phyloP scores from a whole-genome alignment of 1,140 invertebrate genomes.

The Drosophila albomicans region DNA sequence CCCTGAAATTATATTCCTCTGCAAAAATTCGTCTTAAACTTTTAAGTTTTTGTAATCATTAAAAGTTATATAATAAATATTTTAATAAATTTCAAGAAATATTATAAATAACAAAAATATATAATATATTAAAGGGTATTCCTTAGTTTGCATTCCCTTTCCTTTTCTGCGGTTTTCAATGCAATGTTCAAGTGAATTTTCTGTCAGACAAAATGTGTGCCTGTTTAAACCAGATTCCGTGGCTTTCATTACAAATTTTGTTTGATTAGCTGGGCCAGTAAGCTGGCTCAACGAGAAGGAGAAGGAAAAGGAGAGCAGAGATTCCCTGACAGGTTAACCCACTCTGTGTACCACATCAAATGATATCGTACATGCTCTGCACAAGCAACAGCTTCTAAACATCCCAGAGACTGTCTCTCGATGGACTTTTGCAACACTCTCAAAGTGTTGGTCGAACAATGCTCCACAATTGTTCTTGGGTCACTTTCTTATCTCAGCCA shows the following conservation, averaged over 20 bases:
- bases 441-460: slow-evolving; percentile 3
- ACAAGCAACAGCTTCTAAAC: slow-evolving; percentile 3
- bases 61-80: no score
- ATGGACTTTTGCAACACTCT: neutral
- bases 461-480: slow-evolving; percentile 8
- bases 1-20: no score
- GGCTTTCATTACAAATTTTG: slow-evolving; percentile 47
- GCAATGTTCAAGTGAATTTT: slow-evolving; percentile 30
- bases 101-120: no score
- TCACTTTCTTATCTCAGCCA: slow-evolving; percentile 13
- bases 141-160: no score
- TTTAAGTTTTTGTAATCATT: no score
- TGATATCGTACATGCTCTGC: neutral
- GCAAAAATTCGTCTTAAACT: no score
- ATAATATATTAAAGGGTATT: slow-evolving; percentile 15
- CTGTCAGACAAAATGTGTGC: slow-evolving; percentile 21
- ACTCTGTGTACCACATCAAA: slow-evolving; percentile 2
- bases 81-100: no score
- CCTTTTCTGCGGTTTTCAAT: neutral
- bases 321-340: slow-evolving; percentile 31
- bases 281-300: neutral
- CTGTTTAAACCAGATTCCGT: slow-evolving; percentile 44
- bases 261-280: slow-evolving; percentile 41
- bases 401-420: neutral
- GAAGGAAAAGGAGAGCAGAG: neutral